phyloP scores from a whole-genome alignment of 2,797 vertebrate species.

The Xyrichtys novacula region DNA sequence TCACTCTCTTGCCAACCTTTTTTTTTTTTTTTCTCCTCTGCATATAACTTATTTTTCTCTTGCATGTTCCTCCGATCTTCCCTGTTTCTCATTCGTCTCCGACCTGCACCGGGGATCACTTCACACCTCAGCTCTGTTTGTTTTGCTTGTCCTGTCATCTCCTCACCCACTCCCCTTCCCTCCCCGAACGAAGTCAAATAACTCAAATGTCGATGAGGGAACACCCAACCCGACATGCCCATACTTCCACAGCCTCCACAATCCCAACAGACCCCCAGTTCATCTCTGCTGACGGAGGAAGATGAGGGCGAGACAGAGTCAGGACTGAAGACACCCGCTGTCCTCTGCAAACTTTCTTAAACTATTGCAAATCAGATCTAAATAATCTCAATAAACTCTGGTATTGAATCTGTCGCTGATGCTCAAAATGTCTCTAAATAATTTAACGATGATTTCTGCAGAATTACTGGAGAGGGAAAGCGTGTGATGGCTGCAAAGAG shows the following conservation, averaged over 20 bases:
- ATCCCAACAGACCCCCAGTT: conserved; percentile 71
- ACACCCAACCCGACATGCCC: conserved; percentile 58
- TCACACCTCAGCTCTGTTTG: conserved; percentile 87
- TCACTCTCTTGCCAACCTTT: conserved; percentile 42
- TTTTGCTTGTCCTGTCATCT: conserved; percentile 86
- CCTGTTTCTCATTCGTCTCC: conserved; percentile 70
- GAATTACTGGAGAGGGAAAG: neutral
- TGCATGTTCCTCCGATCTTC: conserved; percentile 38
- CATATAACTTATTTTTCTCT: conserved; percentile 30
- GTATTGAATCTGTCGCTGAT: neutral
- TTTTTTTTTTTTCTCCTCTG: conserved; percentile 29
- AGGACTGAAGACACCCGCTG: conserved; percentile 67
- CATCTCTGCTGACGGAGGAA: conserved; percentile 74
- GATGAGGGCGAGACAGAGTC: conserved; percentile 61
- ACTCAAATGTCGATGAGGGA: conserved; percentile 76
- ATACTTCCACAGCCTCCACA: conserved; percentile 57
- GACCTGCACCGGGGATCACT: conserved; percentile 78
- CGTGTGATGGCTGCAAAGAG: neutral
- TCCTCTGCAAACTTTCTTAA: conserved; percentile 40
- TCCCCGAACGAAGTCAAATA: conserved; percentile 77
- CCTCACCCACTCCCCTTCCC: conserved; percentile 31
- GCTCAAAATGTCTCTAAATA: neutral
- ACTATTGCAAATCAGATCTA: conserved; percentile 11
- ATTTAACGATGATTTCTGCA: too few relatives aligned
- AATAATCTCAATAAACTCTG: neutral